Conservation (phyloP, 2,888 invertebrate species). For the Cataglyphis altisquamis region DNA sequence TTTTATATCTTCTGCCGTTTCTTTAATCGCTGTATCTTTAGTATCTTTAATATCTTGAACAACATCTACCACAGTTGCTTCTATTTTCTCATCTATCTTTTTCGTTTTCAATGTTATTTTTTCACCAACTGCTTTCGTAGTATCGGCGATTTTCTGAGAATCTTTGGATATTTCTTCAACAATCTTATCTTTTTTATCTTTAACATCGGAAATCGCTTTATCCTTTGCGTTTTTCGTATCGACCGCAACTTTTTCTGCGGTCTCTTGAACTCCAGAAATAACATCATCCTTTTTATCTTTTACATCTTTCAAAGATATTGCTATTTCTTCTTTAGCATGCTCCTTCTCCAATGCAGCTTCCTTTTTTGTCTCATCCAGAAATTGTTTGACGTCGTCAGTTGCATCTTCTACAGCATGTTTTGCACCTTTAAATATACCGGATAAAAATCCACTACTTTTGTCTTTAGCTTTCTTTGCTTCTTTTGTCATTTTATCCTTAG, state of each 20-base stretch:
- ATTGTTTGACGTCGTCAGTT: slow-evolving; percentile 73
- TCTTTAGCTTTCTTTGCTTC: slow-evolving; percentile 75
- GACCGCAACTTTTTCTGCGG: slow-evolving; percentile 34
- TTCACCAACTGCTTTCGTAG: slow-evolving; percentile 17
- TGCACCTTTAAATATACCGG: slow-evolving; percentile 64
- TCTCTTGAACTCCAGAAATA: background rate
- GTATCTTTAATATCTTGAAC: slow-evolving; percentile 63
- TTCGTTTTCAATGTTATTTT: slow-evolving; percentile 57
- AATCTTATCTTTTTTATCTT: slow-evolving; percentile 64
- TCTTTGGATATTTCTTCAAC: slow-evolving; percentile 77
- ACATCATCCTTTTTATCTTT: slow-evolving; percentile 62
- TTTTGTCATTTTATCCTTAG: slow-evolving; percentile 64
- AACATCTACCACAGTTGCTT: background rate
- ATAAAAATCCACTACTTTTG: slow-evolving; percentile 73
- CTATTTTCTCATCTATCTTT: slow-evolving; percentile 26
- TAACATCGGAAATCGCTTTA: slow-evolving; percentile 32
- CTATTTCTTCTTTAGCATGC: slow-evolving; percentile 64
- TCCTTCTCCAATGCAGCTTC: slow-evolving; percentile 71
- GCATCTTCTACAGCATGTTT: slow-evolving; percentile 63
- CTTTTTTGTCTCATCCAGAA: slow-evolving; percentile 75
- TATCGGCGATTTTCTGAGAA: slow-evolving; percentile 28
- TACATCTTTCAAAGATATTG: slow-evolving; percentile 54
- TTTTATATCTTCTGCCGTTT: slow-evolving; percentile 59
- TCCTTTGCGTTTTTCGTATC: slow-evolving; percentile 37
- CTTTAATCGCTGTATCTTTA: slow-evolving; percentile 54